phyloP scores from a whole-genome alignment of 2,113 vertebrate species.

The Alethe castanea region DNA sequence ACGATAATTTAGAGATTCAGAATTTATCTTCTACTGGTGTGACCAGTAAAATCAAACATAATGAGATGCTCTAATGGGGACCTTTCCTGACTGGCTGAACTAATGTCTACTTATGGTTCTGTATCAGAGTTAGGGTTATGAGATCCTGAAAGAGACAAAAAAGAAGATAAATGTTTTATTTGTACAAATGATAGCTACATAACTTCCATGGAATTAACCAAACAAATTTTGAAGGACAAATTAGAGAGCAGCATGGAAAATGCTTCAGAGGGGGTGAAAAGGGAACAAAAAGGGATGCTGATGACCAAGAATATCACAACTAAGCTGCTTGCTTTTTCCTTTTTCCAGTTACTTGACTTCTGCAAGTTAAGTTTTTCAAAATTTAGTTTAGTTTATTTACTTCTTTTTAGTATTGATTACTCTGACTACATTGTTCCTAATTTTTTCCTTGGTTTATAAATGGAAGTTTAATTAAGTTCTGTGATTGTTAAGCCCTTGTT shows the following conservation, averaged over 20 bases:
- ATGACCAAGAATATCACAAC: not conserved
- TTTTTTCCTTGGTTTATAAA: not conserved
- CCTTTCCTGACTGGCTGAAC: not conserved
- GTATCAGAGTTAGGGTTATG: not conserved
- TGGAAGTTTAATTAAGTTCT: not conserved
- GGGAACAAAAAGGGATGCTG: not conserved
- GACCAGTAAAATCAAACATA: not conserved
- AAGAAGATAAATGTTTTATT: not conserved
- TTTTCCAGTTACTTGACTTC: not conserved
- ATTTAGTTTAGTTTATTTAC: not conserved
- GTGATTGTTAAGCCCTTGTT: not conserved
- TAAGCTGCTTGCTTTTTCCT: not conserved
- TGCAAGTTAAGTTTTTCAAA: not conserved
- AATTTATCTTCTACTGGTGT: not conserved
- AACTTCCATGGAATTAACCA: not conserved
- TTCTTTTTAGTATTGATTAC: not conserved
- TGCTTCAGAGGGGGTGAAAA: not conserved
- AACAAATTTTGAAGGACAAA: not conserved
- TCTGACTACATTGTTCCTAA: not conserved
- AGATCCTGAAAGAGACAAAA: not conserved
- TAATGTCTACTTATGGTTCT: not conserved
- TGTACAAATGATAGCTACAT: not conserved
- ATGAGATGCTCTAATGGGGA: not conserved
- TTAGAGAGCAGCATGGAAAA: not conserved
- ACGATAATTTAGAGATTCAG: not conserved